These are phyloP conservation scores for Labeo catla DNA, from an alignment of 2,113 vertebrate species.

Conservation along the genomic window DNA sequence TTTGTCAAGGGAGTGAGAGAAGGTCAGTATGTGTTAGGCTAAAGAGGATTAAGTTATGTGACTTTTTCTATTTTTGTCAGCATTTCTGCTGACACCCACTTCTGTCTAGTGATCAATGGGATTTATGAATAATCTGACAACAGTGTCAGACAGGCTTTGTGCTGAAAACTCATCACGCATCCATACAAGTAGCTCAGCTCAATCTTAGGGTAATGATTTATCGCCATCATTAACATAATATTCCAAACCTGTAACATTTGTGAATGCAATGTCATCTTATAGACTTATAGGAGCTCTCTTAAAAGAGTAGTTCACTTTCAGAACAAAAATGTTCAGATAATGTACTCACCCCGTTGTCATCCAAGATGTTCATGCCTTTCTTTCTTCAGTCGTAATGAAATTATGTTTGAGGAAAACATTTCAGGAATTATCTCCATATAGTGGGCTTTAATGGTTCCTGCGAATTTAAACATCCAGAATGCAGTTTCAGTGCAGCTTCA, in stretches of 20 bases:
- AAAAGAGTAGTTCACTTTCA: no score
- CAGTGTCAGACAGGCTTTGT: constrained; percentile 23
- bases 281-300: no score
- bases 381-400: no score
- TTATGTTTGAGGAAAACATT: no score
- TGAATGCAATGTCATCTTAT: neutral
- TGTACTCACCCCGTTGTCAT: no score
- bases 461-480: no score
- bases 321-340: no score
- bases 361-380: no score
- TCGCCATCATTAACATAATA: constrained; percentile 1
- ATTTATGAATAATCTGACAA: constrained; percentile 38
- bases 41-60: constrained; percentile 34
- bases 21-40: constrained; percentile 8
- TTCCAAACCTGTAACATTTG: neutral
- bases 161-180: constrained; percentile 24
- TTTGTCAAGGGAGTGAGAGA: neutral
- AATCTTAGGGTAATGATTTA: neutral
- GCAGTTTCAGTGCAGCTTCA: no score
- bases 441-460: no score
- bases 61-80: neutral
- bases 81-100: neutral
- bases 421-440: no score
- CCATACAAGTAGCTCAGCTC: constrained; percentile 3
- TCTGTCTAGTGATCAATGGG: neutral